Base-by-base conservation (phyloP, 2,797 vertebrate genomes). In the Ctenopoma multispine region DNA sequence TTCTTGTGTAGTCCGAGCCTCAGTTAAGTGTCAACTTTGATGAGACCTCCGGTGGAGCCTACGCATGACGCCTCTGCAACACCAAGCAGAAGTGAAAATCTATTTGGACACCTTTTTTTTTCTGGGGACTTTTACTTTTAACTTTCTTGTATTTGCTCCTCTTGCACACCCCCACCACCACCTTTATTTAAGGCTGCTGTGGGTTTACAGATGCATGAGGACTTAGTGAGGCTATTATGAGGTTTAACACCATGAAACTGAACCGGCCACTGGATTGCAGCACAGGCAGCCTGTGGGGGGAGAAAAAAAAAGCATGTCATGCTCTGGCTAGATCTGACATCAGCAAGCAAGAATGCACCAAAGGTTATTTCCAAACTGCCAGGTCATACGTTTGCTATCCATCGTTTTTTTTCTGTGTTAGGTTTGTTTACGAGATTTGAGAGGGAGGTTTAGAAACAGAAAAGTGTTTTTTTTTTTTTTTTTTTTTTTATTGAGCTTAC, bases 271-370 rank as follows among this genome's bases (percentile, higher is more conserved):
- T 69, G 72, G 36, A 72, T 73, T 58, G 27, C 43, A 47, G 40
- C 4, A 3, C 56, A 63, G 7, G 36, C 51, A 51, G 47, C 41
- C 53, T 63, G 21, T 75, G 72, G 56, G 23, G 21, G 20, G 12
- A 7, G n/a, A 24, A 11, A 65, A 46, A 72, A 69, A 53, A 34
- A 51, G 54, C 47, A 53, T 64, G 80, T 74, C 56, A 65, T 65
- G 64, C 79, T 77, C 68, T 29, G 23, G 63, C 62, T 50, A 55
- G 51, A 75, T 51, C 54, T 84, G 80, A 87, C 83, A 72, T 83
- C 78, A 83, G 61, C 66, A 44, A 63, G 63, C 68, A 84, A 87
- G 77, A 89, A 84, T 82, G 78, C 76, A 69, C 75, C 61, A 53
- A 73, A 72, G 59, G 64, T 85, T 86, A 78, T 81, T 85, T 86